phyloP scores from a whole-genome alignment of 2,797 vertebrate species.

The Merluccius polli region DNA sequence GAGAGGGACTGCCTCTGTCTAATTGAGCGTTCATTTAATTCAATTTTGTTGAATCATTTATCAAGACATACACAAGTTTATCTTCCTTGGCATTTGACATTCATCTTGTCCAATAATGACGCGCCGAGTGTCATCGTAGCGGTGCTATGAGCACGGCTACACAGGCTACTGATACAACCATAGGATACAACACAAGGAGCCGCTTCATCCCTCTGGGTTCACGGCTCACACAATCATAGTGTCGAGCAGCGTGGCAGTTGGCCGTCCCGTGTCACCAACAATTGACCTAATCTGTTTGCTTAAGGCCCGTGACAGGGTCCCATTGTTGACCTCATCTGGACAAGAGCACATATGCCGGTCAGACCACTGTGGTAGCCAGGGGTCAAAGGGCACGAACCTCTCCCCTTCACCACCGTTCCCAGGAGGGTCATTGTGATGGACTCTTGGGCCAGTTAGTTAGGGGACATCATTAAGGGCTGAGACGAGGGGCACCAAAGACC shows the following conservation, averaged over 20 bases:
- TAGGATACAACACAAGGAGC: not conserved
- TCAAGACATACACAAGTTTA: not conserved
- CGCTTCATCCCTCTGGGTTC: constrained; percentile 32
- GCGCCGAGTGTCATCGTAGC: no score
- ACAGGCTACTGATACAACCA: not conserved
- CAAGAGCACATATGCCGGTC: constrained; percentile 65
- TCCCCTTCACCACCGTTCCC: constrained; percentile 60
- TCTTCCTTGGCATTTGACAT: not conserved
- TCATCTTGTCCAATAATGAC: no score
- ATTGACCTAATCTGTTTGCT: constrained; percentile 62
- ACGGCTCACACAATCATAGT: constrained; percentile 51
- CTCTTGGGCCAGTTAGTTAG: constrained; percentile 50
- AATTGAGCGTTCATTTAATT: not conserved
- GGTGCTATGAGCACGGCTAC: not conserved
- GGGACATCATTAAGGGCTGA: constrained; percentile 53
- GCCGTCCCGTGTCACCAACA: constrained; percentile 59
- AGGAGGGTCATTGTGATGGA: constrained; percentile 53
- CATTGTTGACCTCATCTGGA: constrained; percentile 59
- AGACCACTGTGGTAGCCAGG: constrained; percentile 43
- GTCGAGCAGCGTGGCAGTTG: constrained; percentile 50
- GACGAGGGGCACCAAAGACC: constrained; percentile 37
- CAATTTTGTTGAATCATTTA: not conserved
- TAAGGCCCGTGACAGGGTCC: constrained; percentile 50
- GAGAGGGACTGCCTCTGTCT: no score
- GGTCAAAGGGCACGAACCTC: constrained; percentile 58